phyloP scores from a whole-genome alignment of 1,140 invertebrate species.

The Hormaphis cornu region DNA sequence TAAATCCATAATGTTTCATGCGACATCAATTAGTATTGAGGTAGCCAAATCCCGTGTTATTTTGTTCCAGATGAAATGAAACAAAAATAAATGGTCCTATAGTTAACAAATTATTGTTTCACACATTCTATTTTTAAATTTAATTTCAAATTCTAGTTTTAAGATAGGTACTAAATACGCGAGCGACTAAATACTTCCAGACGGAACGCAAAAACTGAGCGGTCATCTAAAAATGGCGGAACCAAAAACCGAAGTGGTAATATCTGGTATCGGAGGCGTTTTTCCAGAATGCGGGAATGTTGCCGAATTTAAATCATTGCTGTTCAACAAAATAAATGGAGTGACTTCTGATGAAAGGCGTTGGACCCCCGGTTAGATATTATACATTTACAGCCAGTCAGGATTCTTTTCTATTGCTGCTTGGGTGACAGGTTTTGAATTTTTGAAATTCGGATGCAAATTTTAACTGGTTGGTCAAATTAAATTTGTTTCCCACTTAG shows the following conservation, averaged over 20 bases:
- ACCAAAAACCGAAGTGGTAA: constrained; percentile 45
- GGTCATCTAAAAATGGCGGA: not conserved
- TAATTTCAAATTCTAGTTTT: not conserved
- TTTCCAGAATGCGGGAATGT: constrained; percentile 53
- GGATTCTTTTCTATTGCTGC: too few species aligned
- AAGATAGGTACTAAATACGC: too few species aligned
- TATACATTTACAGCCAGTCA: not conserved
- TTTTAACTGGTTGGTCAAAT: too few species aligned
- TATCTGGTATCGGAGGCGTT: constrained; percentile 54
- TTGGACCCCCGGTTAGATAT: constrained; percentile 49
- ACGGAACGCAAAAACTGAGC: not conserved
- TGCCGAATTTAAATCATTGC: constrained; percentile 49
- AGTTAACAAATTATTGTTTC: not conserved
- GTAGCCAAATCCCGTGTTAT: constrained; percentile 37
- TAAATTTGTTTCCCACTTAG: too few species aligned
- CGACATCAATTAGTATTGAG: not conserved
- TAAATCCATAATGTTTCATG: not conserved
- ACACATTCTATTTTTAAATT: not conserved
- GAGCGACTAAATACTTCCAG: not conserved
- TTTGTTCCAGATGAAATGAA: not conserved
- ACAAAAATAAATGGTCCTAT: not conserved
- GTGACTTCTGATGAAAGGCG: constrained; percentile 49
- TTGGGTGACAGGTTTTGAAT: not conserved
- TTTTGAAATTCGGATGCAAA: too few species aligned
- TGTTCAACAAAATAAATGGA: constrained; percentile 51